Percentiles rank a stretch among this genome's conserved stretches.
Conservation (phyloP, 2,888 invertebrate genomes). For the Melikaiella ostensackeni region DNA sequence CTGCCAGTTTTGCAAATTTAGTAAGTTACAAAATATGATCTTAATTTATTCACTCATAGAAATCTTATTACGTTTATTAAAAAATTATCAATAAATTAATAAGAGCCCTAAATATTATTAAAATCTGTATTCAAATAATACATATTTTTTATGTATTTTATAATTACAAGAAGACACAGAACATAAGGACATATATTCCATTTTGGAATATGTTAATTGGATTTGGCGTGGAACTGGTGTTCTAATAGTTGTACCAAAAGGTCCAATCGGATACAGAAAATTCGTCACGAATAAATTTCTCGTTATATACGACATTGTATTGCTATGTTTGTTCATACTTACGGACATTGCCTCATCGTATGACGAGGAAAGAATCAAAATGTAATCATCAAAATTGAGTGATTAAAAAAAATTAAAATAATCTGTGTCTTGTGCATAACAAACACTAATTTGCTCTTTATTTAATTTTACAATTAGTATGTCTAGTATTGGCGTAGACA, state of each 20-base stretch:
- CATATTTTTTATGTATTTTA: not conserved
- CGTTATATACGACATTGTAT: constrained; percentile 36
- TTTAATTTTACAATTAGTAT: not conserved
- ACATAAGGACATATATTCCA: constrained; percentile 3
- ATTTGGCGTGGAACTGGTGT: constrained; percentile 30
- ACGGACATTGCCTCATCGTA: not conserved
- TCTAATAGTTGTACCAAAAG: constrained; percentile 31
- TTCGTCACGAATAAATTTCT: constrained; percentile 30
- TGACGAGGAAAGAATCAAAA: not conserved
- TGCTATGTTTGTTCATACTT: constrained; percentile 18
- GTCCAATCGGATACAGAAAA: constrained; percentile 12
- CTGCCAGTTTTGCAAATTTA: not conserved
- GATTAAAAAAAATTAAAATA: too few species aligned
- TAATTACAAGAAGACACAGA: not conserved
- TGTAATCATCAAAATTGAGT: not conserved
- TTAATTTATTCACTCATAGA: not conserved
- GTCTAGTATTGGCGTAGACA: not conserved
- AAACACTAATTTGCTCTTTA: not conserved
- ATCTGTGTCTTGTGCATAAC: not conserved
- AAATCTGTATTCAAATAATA: too few species aligned
- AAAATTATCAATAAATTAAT: too few species aligned
- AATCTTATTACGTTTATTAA: too few species aligned
- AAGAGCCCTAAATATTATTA: too few species aligned
- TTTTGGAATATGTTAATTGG: constrained; percentile 41
- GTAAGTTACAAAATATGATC: not conserved